These are phyloP conservation scores for Cryptoleucopteryx plumbea DNA, from an alignment of 2,113 vertebrate genomes.

Conservation along the genomic window DNA sequence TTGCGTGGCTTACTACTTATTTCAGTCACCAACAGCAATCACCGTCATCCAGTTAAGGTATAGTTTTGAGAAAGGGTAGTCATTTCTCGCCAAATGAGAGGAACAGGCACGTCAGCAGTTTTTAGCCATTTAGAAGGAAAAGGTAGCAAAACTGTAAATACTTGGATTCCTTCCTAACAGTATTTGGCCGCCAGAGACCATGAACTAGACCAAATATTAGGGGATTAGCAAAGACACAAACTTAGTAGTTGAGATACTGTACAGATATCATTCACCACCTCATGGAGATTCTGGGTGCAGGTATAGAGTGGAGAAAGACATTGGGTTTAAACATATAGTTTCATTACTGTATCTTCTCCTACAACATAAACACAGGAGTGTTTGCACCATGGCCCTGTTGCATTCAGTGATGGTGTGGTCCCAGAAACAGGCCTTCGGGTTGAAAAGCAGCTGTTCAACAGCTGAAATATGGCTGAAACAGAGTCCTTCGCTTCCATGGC, in stretches of 20 bases:
- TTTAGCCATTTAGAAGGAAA: neutral
- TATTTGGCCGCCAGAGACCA: neutral
- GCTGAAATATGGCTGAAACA: neutral
- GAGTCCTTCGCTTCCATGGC: neutral
- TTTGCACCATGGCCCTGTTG: neutral
- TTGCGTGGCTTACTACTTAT: neutral
- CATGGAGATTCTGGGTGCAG: neutral
- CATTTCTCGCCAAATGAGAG: neutral
- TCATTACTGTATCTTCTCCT: neutral
- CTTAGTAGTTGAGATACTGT: neutral
- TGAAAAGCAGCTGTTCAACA: neutral
- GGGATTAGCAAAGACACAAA: neutral
- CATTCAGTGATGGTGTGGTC: neutral
- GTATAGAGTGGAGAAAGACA: neutral
- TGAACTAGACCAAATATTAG: neutral
- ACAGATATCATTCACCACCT: neutral
- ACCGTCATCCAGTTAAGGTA: neutral
- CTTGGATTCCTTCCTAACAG: neutral
- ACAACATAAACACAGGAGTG: neutral
- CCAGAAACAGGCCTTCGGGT: neutral
- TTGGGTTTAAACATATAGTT: neutral
- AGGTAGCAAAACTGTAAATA: neutral
- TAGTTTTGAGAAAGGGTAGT: neutral
- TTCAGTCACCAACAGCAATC: neutral
- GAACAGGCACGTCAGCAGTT: rapidly evolving